Evolutionary conservation across 2,797 vertebrate species (phyloP), one percentile per base, ranked within the genome.

Genomic region (Apodemus agrarius): DNA sequence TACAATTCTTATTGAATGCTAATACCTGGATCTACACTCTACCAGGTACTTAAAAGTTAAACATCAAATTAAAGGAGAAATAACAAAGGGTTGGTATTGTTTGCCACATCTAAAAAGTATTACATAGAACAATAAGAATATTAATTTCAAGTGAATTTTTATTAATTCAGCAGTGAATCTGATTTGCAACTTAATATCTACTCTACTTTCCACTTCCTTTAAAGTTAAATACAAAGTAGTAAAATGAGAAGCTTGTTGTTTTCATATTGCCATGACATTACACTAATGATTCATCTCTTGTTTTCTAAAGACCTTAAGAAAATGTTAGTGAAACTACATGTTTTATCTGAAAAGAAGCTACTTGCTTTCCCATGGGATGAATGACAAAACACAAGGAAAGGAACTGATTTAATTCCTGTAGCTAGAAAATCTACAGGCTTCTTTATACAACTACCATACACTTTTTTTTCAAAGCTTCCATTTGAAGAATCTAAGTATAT

Each of bases 321-420:
- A 94, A 90, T 75, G 8, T 2, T 92, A 5, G 91, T 91, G 93
- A 95, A 93, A 69, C 17, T 61, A 16, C 6, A 67, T 80, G 3
- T 86, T 61, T 49, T 86, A 69, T 92, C 83, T 93, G 67, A 94
- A 95, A 95, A 95, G 31, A 93, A 95, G 59, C 37, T 69, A 91
- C 37, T 94, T 89, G 90, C 31, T 95, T 90, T 91, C 26, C 37
- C 67, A 84, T 72, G 69, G 93, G 13, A 96, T 86, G 24, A 93
- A 97, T 11, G 91, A 86, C 72, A 96, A 95, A 94, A 63, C 61
- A 90, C 54, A 97, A 90, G 37, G 81, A 59, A 98, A 96, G 76
- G 87, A 93, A 97, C 31, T 93, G 79, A 96, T 76, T 91, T 94
- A 90, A 85, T 92, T 97, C 59, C 81, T 96, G 11, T 93, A 89